These are phyloP conservation scores for Timandra comae DNA, from an alignment of 2,888 invertebrate genomes.

Conservation along the genomic window DNA sequence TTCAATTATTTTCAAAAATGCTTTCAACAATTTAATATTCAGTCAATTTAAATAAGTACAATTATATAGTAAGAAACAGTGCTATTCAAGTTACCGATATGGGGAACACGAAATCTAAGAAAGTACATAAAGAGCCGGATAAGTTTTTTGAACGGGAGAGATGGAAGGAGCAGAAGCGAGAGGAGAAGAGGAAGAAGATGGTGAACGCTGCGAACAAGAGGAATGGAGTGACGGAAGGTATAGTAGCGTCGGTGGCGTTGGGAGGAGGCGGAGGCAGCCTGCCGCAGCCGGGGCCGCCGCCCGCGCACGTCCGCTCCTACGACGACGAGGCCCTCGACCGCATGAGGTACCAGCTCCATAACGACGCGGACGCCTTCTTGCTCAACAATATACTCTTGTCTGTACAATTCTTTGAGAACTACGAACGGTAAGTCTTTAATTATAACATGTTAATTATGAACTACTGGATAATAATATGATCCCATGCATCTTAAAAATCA, in stretches of 20 bases:
- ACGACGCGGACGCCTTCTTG: slow-evolving; percentile 82
- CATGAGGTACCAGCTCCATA: slow-evolving; percentile 77
- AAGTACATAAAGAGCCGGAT: slow-evolving; percentile 54
- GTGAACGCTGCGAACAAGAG: slow-evolving; percentile 41
- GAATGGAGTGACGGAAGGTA: slow-evolving; percentile 36
- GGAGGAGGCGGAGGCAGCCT: too few species aligned
- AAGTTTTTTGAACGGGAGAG: slow-evolving; percentile 60
- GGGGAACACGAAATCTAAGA: slow-evolving; percentile 65
- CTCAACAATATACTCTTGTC: slow-evolving; percentile 86
- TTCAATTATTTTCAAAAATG: slow-evolving; percentile 17
- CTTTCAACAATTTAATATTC: slow-evolving; percentile 7
- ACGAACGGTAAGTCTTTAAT: slow-evolving; percentile 77
- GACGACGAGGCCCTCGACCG: slow-evolving; percentile 74
- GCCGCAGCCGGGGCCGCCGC: slow-evolving; percentile 38
- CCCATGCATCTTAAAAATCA: too few species aligned
- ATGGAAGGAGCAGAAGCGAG: slow-evolving; percentile 52
- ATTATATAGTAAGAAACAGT: too few species aligned
- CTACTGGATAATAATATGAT: too few species aligned
- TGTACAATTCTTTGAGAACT: slow-evolving; percentile 87
- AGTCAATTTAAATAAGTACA: slow-evolving; percentile 1
- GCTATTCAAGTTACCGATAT: too few species aligned
- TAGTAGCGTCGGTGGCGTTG: slow-evolving; percentile 18
- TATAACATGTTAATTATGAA: too few species aligned
- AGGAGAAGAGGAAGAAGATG: slow-evolving; percentile 47
- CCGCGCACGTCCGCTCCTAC: slow-evolving; percentile 50